Evolutionary conservation across 2,113 vertebrate genomes (phyloP), one percentile per base, ranked within the genome.

Genomic region (Chamaetylas fuelleborni): DNA sequence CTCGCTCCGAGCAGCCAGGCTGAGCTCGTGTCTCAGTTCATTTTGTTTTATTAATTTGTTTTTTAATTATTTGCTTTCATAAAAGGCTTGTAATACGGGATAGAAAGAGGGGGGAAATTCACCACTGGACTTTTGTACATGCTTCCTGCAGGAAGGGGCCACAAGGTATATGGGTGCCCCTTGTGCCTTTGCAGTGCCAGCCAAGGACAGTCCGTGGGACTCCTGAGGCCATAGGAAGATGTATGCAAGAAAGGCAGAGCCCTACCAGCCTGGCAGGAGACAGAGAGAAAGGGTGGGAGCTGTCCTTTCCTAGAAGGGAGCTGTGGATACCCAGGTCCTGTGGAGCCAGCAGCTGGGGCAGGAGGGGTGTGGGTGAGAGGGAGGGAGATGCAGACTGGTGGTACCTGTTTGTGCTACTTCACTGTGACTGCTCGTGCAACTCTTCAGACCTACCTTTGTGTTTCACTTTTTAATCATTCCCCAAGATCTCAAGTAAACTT

Each of bases 1-100:
- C 40, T 74, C 0, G 5, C 57, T 72, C 53, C 0, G 0, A 86
- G 70, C 0, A 0, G 36, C 45, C 51, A 45, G 9, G 57, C 70
- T 90, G 90, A 94, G 66, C 70, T 85, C 85, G 79, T 51, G 45
- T 61, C 70, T 58, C 69, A 25, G 19, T 51, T 89, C 6, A 64
- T 47, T 95, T 93, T 16, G 28, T 74, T 86, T 80, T 57, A 70
- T 81, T 91, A 40, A 76, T 48, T 79, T 70, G 15, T 14, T 38
- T 22, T 54, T 78, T 26, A 61, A 48, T 80, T 40, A 25, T 65
- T 43, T 71, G 48, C 36, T 88, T 91, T 79, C 70, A 71, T 50
- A 43, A 54, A 74, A 45, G 29, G 7, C 47, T 81, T 88, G 47
- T 84, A 54, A 70, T 40, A 17, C 0, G 0, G 2, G 5, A 26